Conservation (phyloP, 2,888 invertebrate species). For the Euplagia quadripunctaria region DNA sequence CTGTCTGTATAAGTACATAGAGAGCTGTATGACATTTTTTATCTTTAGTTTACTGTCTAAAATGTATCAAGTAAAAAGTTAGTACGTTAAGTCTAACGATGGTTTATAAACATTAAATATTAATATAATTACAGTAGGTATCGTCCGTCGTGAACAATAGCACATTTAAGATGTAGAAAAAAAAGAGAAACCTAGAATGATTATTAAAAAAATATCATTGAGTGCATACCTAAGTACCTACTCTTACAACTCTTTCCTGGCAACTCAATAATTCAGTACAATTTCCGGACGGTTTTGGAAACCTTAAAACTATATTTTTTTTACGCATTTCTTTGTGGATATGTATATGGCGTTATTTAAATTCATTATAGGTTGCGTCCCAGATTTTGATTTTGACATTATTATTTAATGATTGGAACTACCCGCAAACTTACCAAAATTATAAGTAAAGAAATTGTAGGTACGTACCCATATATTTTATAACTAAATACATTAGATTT, state of each 20-base stretch:
- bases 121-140: neutral
- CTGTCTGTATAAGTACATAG: conserved; percentile 13
- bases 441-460: neutral
- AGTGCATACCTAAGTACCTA: neutral
- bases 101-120: neutral
- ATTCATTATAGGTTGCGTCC: neutral
- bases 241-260: neutral
- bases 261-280: neutral
- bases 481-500: neutral
- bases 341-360: neutral
- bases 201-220: neutral
- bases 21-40: neutral
- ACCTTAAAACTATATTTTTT: neutral
- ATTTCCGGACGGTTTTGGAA: neutral
- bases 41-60: neutral
- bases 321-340: neutral
- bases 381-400: neutral
- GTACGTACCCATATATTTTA: neutral
- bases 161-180: neutral
- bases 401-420: neutral
- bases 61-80: neutral
- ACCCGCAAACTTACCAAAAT: neutral
- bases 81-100: neutral
- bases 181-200: neutral
- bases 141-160: conserved; percentile 4